Base-by-base conservation (phyloP, 1,140 invertebrate genomes). In the Calliopsis andreniformis region DNA sequence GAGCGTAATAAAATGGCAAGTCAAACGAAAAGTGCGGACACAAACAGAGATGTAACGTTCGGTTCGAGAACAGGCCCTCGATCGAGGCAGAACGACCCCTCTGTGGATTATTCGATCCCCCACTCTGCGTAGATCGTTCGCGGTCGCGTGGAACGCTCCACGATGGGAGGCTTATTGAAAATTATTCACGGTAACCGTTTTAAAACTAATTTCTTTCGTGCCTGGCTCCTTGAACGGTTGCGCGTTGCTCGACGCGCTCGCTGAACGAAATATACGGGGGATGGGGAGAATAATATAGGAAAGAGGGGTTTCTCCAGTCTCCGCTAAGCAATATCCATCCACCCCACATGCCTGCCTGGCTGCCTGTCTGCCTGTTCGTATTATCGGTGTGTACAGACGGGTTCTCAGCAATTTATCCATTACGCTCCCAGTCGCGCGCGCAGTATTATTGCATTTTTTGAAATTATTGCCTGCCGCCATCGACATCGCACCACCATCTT, bases 381-480 rank as follows among this genome's bases (percentile, higher is more conserved):
- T 91, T 90, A 89, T 91, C 86, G 86, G 81, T 88, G 88, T 90
- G 85, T 89, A 87, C 85, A 81, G 83, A 66, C 81, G 82, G 81
- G 84, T 87, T 87, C 90, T 90, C 90, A 91, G 89, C 89, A 92
- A 92, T 92, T 92, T 92, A 92, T 92, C 91, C 91, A 92, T 92
- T 92, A 91, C 89, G 89, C 87, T 87, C 87, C 49, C 78, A 84
- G 70, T 76, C 77, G 70, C 89, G 75, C 89, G 82, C 88, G 81
- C 83, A 87, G 87, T 88, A 88, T 91, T 91, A 92, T 91, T 91
- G 89, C 88, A 91, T 91, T 89, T 90, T 91, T 91, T 86, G 86
- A 89, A 91, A 91, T 84, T 86, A 86, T 79, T 78, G 69, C 75
- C 61, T 53, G 23, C 62, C 69, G 30, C 25, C 53, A 73, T 59